Base-by-base conservation (phyloP, 2,888 invertebrate species). In the Lepidochrysops patricia region DNA sequence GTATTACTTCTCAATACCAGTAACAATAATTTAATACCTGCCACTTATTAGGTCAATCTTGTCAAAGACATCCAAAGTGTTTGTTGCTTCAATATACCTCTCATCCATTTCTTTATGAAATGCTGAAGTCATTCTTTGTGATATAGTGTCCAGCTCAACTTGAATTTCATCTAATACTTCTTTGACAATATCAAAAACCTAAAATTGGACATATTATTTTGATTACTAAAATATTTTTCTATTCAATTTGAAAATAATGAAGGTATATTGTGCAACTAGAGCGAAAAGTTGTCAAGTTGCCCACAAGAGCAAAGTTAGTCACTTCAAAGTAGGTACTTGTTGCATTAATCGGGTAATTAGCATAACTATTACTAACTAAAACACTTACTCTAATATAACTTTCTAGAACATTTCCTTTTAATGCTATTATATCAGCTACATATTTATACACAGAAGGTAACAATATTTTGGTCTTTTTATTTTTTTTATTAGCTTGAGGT, bases 71-170 rank as follows among this genome's bases (percentile, higher is more conserved):
- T 32, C 4, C 2, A 54, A 4, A 5, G 27, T 63, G 0, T 70
- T 62, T 1, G 80, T 76, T 0, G 72, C 68, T 4, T 85, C 83
- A 9, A 89, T 75, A 63, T 89, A 88, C 23, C 70, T 79, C 62
- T 84, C 82, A 62, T 89, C 84, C 84, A 88, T 85, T 61, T 87
- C 82, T 64, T 75, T 83, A 29, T 76, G 81, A 66, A 86, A 88
- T 0, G 86, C 79, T 0, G 81, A 74, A 1, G 78, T 82, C 62
- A 77, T 70, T 12, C 81, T 72, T 43, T 70, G 70, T 0, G 73
- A 70, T 9, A 88, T 69, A 0, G 61, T 67, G 49, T 77, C 74
- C 32, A 89, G 65, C 26, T 80, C 73, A 2, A 26, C 62, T 12
- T 68, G 61, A 0, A 80, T 70, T 6, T 77, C 77, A 0, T 58